phyloP scores from a whole-genome alignment of 2,888 invertebrate species.

The Thereva nobilitata region DNA sequence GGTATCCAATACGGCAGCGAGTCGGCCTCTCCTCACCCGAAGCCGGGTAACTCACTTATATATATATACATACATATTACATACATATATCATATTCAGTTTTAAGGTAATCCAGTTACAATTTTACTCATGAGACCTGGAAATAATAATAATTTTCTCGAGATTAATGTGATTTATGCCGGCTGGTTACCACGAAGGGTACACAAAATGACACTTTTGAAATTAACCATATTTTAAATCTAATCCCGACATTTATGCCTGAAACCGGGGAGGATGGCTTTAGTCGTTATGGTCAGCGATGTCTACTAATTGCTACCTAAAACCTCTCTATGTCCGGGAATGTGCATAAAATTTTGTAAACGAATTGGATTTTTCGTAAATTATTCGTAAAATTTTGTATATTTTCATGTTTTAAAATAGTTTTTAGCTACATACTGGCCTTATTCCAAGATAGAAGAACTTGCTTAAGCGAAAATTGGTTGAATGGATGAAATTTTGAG shows the following conservation, averaged over 20 bases:
- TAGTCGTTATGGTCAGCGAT: conserved; percentile 20
- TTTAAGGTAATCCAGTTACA: conserved; percentile 38
- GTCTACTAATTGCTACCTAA: conserved; percentile 16
- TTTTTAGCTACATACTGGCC: too few species aligned
- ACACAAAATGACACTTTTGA: conserved; percentile 38
- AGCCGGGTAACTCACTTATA: too few species aligned
- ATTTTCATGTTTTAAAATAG: too few species aligned
- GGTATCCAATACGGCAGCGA: too few species aligned
- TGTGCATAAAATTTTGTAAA: too few species aligned
- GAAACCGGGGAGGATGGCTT: conserved; percentile 4
- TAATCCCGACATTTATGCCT: conserved; percentile 15
- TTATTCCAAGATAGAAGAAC: too few species aligned
- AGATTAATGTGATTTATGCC: conserved; percentile 42
- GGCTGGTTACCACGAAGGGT: conserved; percentile 23
- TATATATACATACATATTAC: background rate
- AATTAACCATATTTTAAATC: conserved; percentile 38
- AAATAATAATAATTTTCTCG: conserved; percentile 38
- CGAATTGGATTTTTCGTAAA: too few species aligned
- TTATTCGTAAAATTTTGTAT: too few species aligned
- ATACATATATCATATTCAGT: conserved; percentile 10
- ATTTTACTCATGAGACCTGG: conserved; percentile 39
- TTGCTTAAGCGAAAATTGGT: too few species aligned
- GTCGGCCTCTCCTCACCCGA: too few species aligned
- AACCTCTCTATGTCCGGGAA: too few species aligned
- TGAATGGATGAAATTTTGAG: too few species aligned